Evolutionary conservation across 2,888 invertebrate genomes (phyloP), one percentile per base, ranked within the genome.

Genomic region (Leptinotarsa peninsularis): DNA sequence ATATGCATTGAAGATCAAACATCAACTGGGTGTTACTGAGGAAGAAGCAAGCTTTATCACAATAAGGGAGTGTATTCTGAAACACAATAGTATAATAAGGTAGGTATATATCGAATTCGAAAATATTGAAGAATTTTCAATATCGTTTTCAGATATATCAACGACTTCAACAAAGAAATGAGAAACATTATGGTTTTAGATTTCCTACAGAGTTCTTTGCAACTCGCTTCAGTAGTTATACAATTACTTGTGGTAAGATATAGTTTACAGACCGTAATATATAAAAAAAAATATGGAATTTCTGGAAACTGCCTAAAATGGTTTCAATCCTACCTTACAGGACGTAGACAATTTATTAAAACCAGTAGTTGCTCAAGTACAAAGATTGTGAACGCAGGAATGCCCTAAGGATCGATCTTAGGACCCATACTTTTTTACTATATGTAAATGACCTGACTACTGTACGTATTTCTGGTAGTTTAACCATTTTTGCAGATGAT

Each of bases 151-250:
- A 82, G 82, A 14, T 82, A 81, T 43, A 63, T 83, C 43, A 69
- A 79, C 17, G 79, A 77, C 10, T 82, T 81, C 60, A 83, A 83
- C 63, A 69, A 75, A 27, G 76, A 76, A 18, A 81, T 83, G 82
- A 81, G 77, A 69, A 77, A 81, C 60, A 77, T 83, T 4, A 81
- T 81, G 79, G 56, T 83, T n/a, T 76, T 81, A 67, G 83, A 83
- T 70, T 83, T 83, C 71, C 71, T 83, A 66, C 83, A 83, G 71
- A 80, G 81, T 73, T 83, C 83, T 13, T 43, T 83, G 15, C 83
- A 83, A 66, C 66, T 82, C 50, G 81, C 83, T 7, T 81, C 81
- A 3, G 79, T 81, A 56, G 78, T 77, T 15, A 67, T 81, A 58
- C 79, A 79, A 67, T 71, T 82, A 23, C 67, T 82, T 43, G 82